Conservation (phyloP, 37 sponge, comb jelly and placozoan genomes). For the Bolinopsis microptera region DNA sequence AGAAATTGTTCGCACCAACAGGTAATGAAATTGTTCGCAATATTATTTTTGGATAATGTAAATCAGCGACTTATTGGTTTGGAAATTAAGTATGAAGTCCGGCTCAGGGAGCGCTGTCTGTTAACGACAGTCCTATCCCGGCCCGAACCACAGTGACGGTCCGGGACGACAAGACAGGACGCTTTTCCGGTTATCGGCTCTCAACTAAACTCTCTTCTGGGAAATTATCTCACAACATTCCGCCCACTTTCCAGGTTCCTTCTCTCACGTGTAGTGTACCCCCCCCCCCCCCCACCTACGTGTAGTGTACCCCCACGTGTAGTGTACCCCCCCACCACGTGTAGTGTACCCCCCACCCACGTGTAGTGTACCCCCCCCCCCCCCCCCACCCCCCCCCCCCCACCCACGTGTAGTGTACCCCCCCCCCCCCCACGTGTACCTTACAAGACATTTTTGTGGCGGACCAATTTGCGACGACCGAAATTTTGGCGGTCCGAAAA, state of each 20-base stretch:
- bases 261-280: no score
- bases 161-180: slow-evolving; percentile 8
- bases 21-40: background rate
- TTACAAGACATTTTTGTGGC: no score
- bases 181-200: background rate
- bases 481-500: no score
- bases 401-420: no score
- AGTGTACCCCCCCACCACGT: no score
- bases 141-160: background rate
- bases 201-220: background rate
- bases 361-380: no score
- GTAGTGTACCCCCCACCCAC: no score
- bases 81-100: background rate
- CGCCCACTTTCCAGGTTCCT: slow-evolving; percentile 40
- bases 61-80: background rate
- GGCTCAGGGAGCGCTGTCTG: background rate
- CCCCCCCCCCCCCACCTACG: no score
- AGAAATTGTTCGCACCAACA: background rate
- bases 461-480: no score
- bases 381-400: no score
- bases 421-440: no score
- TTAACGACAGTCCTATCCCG: slow-evolving; percentile 13
- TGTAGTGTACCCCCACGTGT: background rate
- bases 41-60: background rate
- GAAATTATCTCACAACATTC: slow-evolving; percentile 9